These are phyloP conservation scores for Motacilla tschutschensis DNA, from an alignment of 2,113 vertebrate species.

Conservation along the genomic window DNA sequence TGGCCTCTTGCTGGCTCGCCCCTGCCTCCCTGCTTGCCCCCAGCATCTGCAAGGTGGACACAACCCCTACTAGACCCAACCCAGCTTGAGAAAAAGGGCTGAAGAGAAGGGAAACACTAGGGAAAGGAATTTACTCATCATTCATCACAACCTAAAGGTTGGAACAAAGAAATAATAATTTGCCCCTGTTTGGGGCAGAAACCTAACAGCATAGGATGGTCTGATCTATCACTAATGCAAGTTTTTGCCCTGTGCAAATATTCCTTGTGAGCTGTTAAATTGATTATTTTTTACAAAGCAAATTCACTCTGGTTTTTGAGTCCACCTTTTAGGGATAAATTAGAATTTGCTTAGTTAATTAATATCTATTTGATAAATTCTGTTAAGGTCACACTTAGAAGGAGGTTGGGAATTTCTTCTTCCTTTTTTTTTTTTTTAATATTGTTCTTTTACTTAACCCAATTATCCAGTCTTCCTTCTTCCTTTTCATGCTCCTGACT, in stretches of 20 bases:
- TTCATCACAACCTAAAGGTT: neutral
- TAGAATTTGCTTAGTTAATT: neutral
- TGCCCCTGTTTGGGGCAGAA: neutral
- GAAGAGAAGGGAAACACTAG: neutral
- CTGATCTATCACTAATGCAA: neutral
- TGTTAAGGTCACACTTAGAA: neutral
- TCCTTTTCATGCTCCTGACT: neutral
- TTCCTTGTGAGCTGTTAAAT: neutral
- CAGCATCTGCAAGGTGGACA: neutral
- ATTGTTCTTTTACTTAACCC: neutral
- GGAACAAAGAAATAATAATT: neutral
- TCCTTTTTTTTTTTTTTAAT: fast-evolving
- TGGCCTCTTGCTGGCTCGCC: fast-evolving
- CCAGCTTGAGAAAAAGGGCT: neutral
- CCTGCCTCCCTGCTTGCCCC: neutral
- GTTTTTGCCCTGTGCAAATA: neutral
- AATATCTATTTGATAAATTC: neutral
- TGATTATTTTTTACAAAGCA: neutral
- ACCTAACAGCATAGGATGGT: neutral
- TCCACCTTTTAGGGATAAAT: neutral
- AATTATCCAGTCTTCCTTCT: neutral
- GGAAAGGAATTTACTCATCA: neutral
- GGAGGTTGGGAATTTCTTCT: neutral
- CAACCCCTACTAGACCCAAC: neutral
- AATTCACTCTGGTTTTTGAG: neutral